These are phyloP conservation scores for Orgyia antiqua DNA, from an alignment of 2,888 invertebrate genomes.

Conservation along the genomic window DNA sequence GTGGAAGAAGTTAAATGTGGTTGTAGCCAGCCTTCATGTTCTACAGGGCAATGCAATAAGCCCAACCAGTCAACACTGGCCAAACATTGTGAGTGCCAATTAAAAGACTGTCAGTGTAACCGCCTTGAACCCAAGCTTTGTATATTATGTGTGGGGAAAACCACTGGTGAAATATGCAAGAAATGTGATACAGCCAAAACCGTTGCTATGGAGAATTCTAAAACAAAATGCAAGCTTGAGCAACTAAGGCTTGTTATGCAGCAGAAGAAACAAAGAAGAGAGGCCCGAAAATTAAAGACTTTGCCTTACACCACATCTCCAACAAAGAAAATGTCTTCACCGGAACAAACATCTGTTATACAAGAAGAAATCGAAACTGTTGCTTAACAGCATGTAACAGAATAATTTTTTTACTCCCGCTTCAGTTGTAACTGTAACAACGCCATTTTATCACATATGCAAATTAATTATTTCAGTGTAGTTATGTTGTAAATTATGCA, in stretches of 20 bases:
- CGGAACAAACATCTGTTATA: slow-evolving; percentile 89
- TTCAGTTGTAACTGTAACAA: slow-evolving; percentile 26
- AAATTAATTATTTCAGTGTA: slow-evolving; percentile 20
- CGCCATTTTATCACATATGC: slow-evolving; percentile 21
- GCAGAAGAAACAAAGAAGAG: slow-evolving; percentile 89
- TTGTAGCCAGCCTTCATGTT: slow-evolving; percentile 47
- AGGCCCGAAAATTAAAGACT: slow-evolving; percentile 84
- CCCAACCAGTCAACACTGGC: slow-evolving; percentile 32
- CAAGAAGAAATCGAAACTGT: slow-evolving; percentile 81
- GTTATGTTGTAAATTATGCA: slow-evolving; percentile 18
- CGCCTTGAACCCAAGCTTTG: slow-evolving; percentile 36
- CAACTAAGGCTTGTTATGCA: slow-evolving; percentile 93
- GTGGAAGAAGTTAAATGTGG: slow-evolving; percentile 47
- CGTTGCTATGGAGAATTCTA: slow-evolving; percentile 84
- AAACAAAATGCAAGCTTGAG: slow-evolving; percentile 91
- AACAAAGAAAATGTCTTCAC: slow-evolving; percentile 89
- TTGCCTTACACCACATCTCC: slow-evolving; percentile 77
- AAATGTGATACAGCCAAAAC: slow-evolving; percentile 64
- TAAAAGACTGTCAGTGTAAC: slow-evolving; percentile 37
- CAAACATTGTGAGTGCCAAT: slow-evolving; percentile 31
- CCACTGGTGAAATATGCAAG: slow-evolving; percentile 56
- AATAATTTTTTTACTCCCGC: slow-evolving; percentile 28
- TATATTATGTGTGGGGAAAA: slow-evolving; percentile 36
- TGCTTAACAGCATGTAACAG: slow-evolving; percentile 45
- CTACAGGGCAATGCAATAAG: slow-evolving; percentile 60